These are phyloP conservation scores for Hiodon alosoides DNA, from an alignment of 2,113 vertebrate genomes.

Conservation along the genomic window DNA sequence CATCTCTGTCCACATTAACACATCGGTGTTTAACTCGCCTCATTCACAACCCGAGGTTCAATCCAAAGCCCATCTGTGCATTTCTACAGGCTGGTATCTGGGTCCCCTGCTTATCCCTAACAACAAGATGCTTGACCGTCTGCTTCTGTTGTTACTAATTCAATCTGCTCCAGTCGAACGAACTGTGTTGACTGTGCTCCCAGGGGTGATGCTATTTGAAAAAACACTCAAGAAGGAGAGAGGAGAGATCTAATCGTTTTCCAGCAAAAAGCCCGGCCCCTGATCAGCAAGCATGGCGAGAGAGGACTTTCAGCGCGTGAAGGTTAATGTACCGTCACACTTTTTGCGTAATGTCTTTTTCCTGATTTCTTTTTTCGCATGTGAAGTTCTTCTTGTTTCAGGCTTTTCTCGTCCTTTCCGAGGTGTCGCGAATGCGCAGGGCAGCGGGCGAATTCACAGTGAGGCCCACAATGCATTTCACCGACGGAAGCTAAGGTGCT, in stretches of 20 bases:
- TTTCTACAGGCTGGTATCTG: no score
- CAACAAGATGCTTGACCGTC: background rate
- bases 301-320: background rate
- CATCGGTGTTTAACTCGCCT: no score
- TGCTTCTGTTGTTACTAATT: conserved; percentile 13
- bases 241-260: background rate
- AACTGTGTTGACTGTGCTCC: conserved; percentile 28
- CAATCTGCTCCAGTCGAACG: conserved; percentile 14
- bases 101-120: background rate
- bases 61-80: no score
- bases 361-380: background rate
- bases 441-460: background rate
- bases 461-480: background rate
- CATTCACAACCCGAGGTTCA: no score
- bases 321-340: background rate
- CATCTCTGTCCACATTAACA: no score
- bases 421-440: background rate
- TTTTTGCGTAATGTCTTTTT: conserved; percentile 2
- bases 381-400: no score
- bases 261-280: background rate
- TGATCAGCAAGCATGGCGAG: background rate
- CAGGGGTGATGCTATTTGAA: conserved; percentile 18
- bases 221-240: conserved; percentile 21
- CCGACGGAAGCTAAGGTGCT: conserved; percentile 26
- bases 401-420: background rate